These are phyloP conservation scores for Ophthalmolycus amberensis DNA, from an alignment of 2,113 vertebrate species.

Conservation along the genomic window DNA sequence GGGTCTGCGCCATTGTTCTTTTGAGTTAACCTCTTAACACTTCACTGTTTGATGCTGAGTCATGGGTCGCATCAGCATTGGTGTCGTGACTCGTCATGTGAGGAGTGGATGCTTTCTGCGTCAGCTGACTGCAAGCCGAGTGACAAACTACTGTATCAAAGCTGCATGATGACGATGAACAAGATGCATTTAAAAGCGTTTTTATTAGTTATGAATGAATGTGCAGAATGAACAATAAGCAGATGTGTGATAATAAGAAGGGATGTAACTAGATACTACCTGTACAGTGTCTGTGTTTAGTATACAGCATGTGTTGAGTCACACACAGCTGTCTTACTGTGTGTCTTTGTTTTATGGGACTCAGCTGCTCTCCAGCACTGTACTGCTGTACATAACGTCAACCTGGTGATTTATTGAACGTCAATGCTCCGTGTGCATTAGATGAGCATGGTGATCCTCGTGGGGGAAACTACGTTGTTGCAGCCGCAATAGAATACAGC, in stretches of 20 bases:
- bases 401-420: background rate
- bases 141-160: slow-evolving; percentile 10
- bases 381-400: background rate
- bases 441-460: background rate
- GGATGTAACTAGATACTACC: background rate
- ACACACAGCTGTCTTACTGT: background rate
- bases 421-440: background rate
- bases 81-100: slow-evolving; percentile 13
- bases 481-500: background rate
- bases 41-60: background rate
- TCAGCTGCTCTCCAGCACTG: background rate
- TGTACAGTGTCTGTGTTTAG: background rate
- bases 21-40: slow-evolving; percentile 19
- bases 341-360: background rate
- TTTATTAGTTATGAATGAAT: background rate
- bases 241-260: background rate
- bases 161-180: background rate
- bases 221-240: background rate
- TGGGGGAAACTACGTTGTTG: background rate
- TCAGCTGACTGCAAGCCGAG: slow-evolving; percentile 36
- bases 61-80: background rate
- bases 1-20: slow-evolving; percentile 11
- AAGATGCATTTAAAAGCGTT: background rate
- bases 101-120: slow-evolving; percentile 2
- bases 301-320: background rate